These are phyloP conservation scores for Todiramphus saurophagus DNA, from an alignment of 2,113 vertebrate species.

Conservation along the genomic window DNA sequence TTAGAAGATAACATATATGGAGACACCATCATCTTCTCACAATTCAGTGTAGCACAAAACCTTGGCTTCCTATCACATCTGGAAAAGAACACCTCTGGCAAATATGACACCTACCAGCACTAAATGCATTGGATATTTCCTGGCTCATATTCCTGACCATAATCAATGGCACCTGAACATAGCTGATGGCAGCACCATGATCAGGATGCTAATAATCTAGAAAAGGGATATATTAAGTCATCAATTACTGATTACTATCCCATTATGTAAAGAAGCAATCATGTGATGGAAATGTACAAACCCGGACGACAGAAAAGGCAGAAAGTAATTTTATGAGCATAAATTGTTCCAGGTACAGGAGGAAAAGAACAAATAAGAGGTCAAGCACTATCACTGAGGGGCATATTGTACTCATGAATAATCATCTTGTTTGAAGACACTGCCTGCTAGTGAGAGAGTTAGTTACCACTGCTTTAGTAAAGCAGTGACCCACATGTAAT, in stretches of 20 bases:
- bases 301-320: background rate
- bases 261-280: slow-evolving; percentile 9
- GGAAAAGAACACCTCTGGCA: background rate
- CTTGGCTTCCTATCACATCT: background rate
- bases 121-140: background rate
- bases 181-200: background rate
- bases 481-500: background rate
- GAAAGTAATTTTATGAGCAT: slow-evolving; percentile 5
- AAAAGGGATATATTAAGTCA: slow-evolving; percentile 13
- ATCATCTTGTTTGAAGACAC: background rate
- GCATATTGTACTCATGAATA: slow-evolving; percentile 5
- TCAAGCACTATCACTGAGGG: background rate
- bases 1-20: background rate
- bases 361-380: slow-evolving; percentile 35
- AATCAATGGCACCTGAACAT: background rate
- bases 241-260: slow-evolving; percentile 20
- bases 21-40: background rate
- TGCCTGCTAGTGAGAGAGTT: background rate
- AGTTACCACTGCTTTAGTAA: background rate
- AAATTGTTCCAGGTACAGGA: background rate
- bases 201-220: slow-evolving; percentile 38
- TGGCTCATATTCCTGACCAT: background rate
- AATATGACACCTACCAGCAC: background rate
- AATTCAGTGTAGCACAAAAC: background rate
- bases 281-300: background rate